Evolutionary conservation across 2,888 invertebrate genomes (phyloP).

Genomic region (Amphipoea oculea): DNA sequence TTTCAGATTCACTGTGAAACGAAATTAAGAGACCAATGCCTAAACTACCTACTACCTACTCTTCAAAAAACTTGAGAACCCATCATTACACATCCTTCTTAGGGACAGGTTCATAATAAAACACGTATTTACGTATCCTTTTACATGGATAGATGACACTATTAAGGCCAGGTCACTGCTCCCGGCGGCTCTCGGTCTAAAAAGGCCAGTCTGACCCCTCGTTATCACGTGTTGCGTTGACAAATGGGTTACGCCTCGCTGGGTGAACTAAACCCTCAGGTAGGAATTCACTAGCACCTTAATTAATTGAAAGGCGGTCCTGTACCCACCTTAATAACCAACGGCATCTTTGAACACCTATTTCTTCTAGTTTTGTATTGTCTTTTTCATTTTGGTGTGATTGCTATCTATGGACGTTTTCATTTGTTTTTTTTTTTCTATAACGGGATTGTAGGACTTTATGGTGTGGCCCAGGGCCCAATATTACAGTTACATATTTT

Average conservation of each 20-base stretch:
- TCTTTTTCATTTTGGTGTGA: slow-evolving; percentile 54
- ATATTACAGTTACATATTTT: slow-evolving; percentile 40
- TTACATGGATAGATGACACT: slow-evolving; percentile 51
- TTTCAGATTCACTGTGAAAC: background rate
- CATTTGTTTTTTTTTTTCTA: slow-evolving; percentile 26
- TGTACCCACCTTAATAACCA: slow-evolving; percentile 73
- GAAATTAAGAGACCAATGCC: background rate
- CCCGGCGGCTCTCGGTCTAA: slow-evolving; percentile 65
- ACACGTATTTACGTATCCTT: slow-evolving; percentile 38
- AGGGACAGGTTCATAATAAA: slow-evolving; percentile 26
- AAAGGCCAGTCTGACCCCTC: slow-evolving; percentile 68
- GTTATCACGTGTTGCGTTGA: slow-evolving; percentile 83
- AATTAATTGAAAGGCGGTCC: slow-evolving; percentile 85
- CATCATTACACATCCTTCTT: slow-evolving; percentile 22
- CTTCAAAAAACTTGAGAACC: background rate
- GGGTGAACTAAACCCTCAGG: slow-evolving; percentile 71
- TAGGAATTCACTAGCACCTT: slow-evolving; percentile 82
- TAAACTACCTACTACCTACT: too few relatives aligned
- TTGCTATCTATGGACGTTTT: slow-evolving; percentile 41
- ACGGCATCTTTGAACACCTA: slow-evolving; percentile 69
- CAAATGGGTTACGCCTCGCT: slow-evolving; percentile 85
- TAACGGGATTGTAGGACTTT: slow-evolving; percentile 37
- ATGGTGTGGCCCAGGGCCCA: slow-evolving; percentile 25
- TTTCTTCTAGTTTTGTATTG: slow-evolving; percentile 54
- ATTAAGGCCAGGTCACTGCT: slow-evolving; percentile 64